Evolutionary conservation across 2,113 vertebrate species (phyloP), one percentile per base, ranked within the genome.

Genomic region (Empidonax traillii): DNA sequence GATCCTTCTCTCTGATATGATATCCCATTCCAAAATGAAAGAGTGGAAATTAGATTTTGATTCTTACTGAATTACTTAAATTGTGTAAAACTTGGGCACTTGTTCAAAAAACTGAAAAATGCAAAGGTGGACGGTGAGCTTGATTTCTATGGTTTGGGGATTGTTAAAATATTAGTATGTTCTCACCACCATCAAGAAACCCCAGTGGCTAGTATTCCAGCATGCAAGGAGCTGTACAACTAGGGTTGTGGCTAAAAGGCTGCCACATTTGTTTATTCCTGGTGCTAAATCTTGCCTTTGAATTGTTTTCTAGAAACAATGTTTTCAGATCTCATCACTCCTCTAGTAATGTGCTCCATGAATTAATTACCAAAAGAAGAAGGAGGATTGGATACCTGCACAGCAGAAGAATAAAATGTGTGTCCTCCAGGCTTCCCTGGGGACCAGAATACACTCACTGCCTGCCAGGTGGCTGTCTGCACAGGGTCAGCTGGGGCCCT

Each of bases 391-490:
- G 56, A 65, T 91, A 68, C 68, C 55, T 85, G 71, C 31, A 53
- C 8, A 51, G 49, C 85, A 75, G 71, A 79, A 76, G 71, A 46
- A 79, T 67, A 69, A 87, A 87, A 33, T 1, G 1, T 66, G 20
- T 12, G 0, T 46, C 46, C 59, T 88, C 23, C 1, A 6, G n/a
- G 18, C 43, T 71, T 80, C 88, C 49, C 79, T 5, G 4, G 68
- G 72, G 63, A 41, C 17, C 51, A 22, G 5, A 37, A 68, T 33
- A 58, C 1, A 1, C 82, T 56, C 1, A 1, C 85, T 56, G 71
- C 31, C 49, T 91, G 75, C 78, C 94, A 91, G 81, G 87, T 85
- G 74, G 13, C 43, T 87, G 56, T 63, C 85, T 68, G 66, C 74
- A 82, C 6, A 3, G 25, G 37, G 18, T 61, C 69, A 63, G 90